Conservation (phyloP, 2,797 vertebrate species). For the Anableps anableps region DNA sequence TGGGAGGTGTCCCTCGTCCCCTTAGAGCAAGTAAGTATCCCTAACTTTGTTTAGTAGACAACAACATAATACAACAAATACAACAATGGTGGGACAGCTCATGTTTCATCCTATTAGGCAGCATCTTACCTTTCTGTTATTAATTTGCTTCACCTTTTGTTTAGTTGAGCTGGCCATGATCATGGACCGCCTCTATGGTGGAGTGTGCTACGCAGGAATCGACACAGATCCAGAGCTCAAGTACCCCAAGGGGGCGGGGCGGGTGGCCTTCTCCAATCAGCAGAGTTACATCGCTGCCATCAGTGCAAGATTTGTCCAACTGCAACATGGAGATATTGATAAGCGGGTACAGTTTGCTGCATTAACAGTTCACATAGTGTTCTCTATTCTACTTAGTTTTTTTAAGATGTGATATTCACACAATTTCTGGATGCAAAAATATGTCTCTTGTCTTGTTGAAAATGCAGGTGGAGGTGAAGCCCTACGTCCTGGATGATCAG, state of each 20-base stretch:
- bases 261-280: constrained; percentile 98
- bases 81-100: not conserved
- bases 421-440: not conserved
- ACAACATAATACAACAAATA: not conserved
- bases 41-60: not conserved
- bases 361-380: not conserved
- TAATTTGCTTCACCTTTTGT: constrained; percentile 19
- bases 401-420: not conserved
- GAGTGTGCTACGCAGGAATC: constrained; percentile 97
- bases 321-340: constrained; percentile 98
- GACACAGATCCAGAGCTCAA: constrained; percentile 98
- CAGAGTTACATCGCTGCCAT: constrained; percentile 99
- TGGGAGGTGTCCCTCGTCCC: constrained; percentile 96
- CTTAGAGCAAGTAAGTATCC: constrained; percentile 90
- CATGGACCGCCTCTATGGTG: constrained; percentile 98
- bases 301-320: constrained; percentile 96
- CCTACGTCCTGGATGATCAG: constrained; percentile 98
- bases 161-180: constrained; percentile 98
- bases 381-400: not conserved
- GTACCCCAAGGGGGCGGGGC: constrained; percentile 97
- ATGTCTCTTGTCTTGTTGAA: not conserved
- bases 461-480: constrained; percentile 97
- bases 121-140: not conserved
- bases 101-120: not conserved
- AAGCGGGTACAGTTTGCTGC: constrained; percentile 85